Evolutionary conservation across 2,113 vertebrate species (phyloP), one percentile per base, ranked within the genome.

Genomic region (Alectura lathami): DNA sequence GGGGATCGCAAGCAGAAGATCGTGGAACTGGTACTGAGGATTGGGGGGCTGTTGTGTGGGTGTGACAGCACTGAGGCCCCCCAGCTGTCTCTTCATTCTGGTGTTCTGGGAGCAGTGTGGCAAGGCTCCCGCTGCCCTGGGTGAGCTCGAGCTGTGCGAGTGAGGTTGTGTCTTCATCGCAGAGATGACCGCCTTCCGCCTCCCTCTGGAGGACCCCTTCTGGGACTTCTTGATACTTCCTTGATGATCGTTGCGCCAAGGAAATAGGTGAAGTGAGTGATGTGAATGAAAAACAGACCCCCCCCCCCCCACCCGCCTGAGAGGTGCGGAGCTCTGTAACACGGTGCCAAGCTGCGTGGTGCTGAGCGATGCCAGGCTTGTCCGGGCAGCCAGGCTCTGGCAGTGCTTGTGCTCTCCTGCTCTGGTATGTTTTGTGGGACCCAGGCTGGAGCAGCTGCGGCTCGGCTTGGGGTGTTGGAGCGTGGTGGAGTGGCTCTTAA

Each of bases 361-460:
- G 11, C 78, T 43, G 70, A 79, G 83, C 62, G 82, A 60, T 76
- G 70, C 63, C 79, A 89, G 89, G 24, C 90, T 83, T 96, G 92
- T 83, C 88, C 78, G 85, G 95, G 79, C 96, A 96, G 72, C 59
- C 72, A 18, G 92, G 24, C 36, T 66, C 47, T 89, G 87, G 81
- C 74, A 36, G 9, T 87, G 0, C 87, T 56, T 87, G 81, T 96
- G 69, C 72, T 1, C 78, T 95, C 36, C 75, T 94, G 95, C 57
- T 69, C 79, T 93, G 82, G 70, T 80, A 62, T 95, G 92, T 63
- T 93, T 59, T 26, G 21, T 83, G 90, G 57, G 67, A 93, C 79
- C 56, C 36, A 53, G 48, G 53, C 0, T 83, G 78, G 62, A 91
- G 79, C 93, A 95, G 81, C 93, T 91, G 93, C 62, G 23, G 42